Percentiles rank a stretch among this genome's conserved stretches.
Conservation (phyloP, 2,797 vertebrate genomes). For the Halcyon chelicuti region DNA sequence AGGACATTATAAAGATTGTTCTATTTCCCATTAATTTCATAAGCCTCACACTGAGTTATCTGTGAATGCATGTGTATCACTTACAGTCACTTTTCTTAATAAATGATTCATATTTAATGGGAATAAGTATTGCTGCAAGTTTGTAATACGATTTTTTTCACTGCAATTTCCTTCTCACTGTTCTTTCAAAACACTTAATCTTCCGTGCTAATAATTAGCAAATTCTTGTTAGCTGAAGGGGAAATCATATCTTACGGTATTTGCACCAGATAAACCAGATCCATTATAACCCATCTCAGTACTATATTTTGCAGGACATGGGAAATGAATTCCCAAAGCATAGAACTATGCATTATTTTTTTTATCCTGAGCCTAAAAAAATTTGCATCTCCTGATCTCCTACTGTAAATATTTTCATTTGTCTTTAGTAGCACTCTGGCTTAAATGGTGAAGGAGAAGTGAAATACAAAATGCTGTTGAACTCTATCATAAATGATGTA, state of each 20-base stretch:
- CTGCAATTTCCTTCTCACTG: conserved; percentile 61
- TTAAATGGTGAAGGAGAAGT: background rate
- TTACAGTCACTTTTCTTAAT: conserved; percentile 55
- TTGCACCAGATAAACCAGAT: conserved; percentile 41
- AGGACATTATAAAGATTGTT: conserved; percentile 38
- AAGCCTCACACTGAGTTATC: conserved; percentile 13
- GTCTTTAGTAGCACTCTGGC: background rate
- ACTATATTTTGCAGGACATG: conserved; percentile 39
- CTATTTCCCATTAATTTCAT: conserved; percentile 25
- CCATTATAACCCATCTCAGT: conserved; percentile 42
- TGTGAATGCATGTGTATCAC: conserved; percentile 22
- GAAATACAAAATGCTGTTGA: background rate
- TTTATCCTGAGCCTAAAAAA: conserved; percentile 7
- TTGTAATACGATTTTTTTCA: conserved; percentile 56
- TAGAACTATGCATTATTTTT: background rate
- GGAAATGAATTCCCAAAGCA: conserved; percentile 41
- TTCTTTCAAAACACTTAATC: conserved; percentile 72
- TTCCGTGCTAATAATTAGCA: conserved; percentile 72
- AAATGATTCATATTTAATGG: conserved; percentile 70
- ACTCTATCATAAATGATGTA: background rate
- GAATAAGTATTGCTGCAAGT: conserved; percentile 63
- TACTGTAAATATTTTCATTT: conserved; percentile 37
- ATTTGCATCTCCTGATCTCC: background rate
- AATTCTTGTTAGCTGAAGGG: conserved; percentile 66
- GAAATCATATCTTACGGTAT: conserved; percentile 56